Evolutionary conservation across 2,113 vertebrate genomes (phyloP).

Genomic region (Myotis lucifugus): DNA sequence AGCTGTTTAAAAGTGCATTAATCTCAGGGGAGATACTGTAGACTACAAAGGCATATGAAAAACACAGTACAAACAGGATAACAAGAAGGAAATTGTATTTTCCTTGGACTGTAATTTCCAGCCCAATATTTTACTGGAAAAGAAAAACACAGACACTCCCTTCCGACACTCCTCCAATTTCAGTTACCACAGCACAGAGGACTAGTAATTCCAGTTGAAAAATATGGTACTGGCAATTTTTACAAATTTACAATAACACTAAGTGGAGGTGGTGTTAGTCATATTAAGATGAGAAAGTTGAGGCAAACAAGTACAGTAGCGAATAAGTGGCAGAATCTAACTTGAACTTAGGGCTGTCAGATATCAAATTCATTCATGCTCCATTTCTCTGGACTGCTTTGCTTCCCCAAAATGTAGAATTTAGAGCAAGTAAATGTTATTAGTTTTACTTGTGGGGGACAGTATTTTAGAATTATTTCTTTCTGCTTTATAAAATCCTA

Average conservation of each 20-base stretch:
- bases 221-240: background rate
- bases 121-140: slow-evolving; percentile 1
- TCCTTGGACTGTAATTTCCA: slow-evolving; percentile 53
- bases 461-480: background rate
- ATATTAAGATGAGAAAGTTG: background rate
- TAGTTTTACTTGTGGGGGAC: background rate
- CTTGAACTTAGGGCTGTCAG: background rate
- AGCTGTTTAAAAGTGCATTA: slow-evolving; percentile 50
- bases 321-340: background rate
- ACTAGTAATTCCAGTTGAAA: background rate
- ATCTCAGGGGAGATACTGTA: slow-evolving; percentile 43
- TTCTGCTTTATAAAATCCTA: background rate
- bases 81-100: slow-evolving; percentile 69
- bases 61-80: slow-evolving; percentile 55
- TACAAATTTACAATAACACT: background rate
- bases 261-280: background rate
- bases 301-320: background rate
- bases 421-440: background rate
- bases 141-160: slow-evolving; percentile 39
- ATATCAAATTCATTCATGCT: background rate
- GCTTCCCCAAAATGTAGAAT: background rate
- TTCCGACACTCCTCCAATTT: background rate
- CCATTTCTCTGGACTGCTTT: background rate
- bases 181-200: background rate
- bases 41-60: slow-evolving; percentile 66